Base-by-base conservation (phyloP, 2,888 invertebrate species). In the Tridacna crocea region DNA sequence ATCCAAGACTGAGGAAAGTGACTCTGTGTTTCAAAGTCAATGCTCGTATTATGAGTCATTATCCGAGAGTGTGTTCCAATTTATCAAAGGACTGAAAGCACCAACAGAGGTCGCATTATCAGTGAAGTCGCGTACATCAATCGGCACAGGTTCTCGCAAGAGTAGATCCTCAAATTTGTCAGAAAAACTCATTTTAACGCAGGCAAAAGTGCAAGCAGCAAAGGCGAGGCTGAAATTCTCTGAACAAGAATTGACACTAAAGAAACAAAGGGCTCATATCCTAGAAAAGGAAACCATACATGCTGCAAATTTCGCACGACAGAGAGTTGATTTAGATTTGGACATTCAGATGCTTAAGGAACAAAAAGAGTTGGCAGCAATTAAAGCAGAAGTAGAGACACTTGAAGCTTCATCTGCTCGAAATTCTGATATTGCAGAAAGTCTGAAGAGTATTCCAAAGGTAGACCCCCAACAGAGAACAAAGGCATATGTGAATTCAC, bases 201-300 rank as follows among this genome's bases (percentile, higher is more conserved):
- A 63, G n/a, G 63, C 63, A 12, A 63, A 63, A 22, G 63, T 22
- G 12, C n/a, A 17, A 12, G 63, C 63, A 17, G 63, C 63, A 13
- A 63, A 17, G 24, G 63, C 63, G 11, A 12, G 24, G 12, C 15
- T 22, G 24, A 17, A 63, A n/a, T 63, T 17, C 22, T 11, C 13
- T 63, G 63, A 63, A 22, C 12, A 63, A 22, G 63, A 63, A 63
- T n/a, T 65, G 24, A 26, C 63, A 11, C 10, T 65, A 65, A 65
- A 65, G 27, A 65, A 65, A 26, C 22, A 65, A 26, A 65, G 63
- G 27, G 63, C 63, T 6, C 22, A 26, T 22, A 26, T 65, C 6
- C 17, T 65, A 8, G 63, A 65, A 65, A 22, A 12, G 26, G 63
- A 65, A 26, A 65, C 63, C 10, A 17, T 65, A 10, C 10, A 17